Evolutionary conservation across 2,888 invertebrate species (phyloP), one percentile per base, ranked within the genome.

Genomic region (Polylopha cassiicola): DNA sequence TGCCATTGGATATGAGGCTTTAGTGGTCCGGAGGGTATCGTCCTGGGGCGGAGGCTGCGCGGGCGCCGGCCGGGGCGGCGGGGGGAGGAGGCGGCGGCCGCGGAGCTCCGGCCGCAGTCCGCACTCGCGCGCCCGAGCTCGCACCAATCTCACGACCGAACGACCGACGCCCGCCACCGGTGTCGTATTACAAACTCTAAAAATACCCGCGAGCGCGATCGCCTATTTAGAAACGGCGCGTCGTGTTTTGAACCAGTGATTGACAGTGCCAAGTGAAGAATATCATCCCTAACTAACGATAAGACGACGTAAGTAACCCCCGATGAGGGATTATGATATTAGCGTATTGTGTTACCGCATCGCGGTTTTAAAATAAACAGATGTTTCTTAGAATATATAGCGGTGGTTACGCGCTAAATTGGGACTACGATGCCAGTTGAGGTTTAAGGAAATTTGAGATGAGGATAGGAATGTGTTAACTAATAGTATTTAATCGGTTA

Each of bases 101-200:
- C 37, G 39, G 45, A 42, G 39, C 39, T 38, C 16, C 36, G 39
- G 45, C 27, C 33, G 36, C 49, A 49, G 18, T 37, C 44, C 57
- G 55, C 81, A 81, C 72, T 80, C 80, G 76, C 76, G 79, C 79
- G 76, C 73, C 70, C 54, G 59, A 44, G 61, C 69, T 70, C 75
- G 73, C 73, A 55, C 27, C 55, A 64, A 51, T 55, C 55, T 47
- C 67, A 80, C 84, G 79, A 69, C 53, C 79, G 74, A 73, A 61
- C 80, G 78, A 74, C 67, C 70, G 68, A 64, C 73, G 69, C 71
- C 72, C 68, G 74, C 74, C 75, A 66, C 70, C 73, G 82, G 84
- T 85, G 80, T 85, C 84, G 80, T 75, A 79, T 85, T 85, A 84
- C 84, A 72, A n/a, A 73, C 78, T 77, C 82, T 82, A 85, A 75